Base-by-base conservation (phyloP, 2,888 invertebrate species). In the Monopis laevigella region DNA sequence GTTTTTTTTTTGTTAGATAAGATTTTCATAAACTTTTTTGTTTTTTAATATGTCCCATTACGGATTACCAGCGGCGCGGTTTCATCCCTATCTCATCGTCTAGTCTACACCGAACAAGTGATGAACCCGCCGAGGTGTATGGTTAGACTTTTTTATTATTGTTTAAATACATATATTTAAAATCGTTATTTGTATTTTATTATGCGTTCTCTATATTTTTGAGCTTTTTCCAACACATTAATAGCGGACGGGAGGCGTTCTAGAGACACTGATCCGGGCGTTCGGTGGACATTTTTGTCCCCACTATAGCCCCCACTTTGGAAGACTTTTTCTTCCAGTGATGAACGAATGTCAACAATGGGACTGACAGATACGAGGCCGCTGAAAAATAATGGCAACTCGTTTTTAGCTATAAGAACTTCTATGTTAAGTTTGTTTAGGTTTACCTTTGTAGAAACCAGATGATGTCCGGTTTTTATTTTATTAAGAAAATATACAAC, bases 181-280 rank as follows among this genome's bases (percentile, higher is more conserved):
- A n/a, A n/a, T n/a, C n/a, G n/a, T n/a, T n/a, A n/a, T n/a, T n/a
- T n/a, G n/a, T n/a, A n/a, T n/a, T n/a, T n/a, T n/a, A n/a, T n/a
- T n/a, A n/a, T n/a, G 57, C 58, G 58, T 60, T 57, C 42, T 27
- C 48, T 49, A 48, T 45, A 48, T 50, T 52, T 53, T 49, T 44
- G 48, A 46, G 42, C 17, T 29, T 13, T 41, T 41, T 41, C 19
- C 27, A 32, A 40, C 39, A 43, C 43, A 43, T 43, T 40, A 40
- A 28, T 43, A 27, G 40, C 26, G 39, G 39, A 35, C 28, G 40
- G 19, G 30, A 13, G 12, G 14, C 39, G 14, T 6, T 12, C 13
- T 32, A 34, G 34, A 8, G 11, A 36, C 24, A 24, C 21, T 36
- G 21, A 36, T 19, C 19, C 36, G 17, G 27, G 27, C 19, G 26